These are phyloP conservation scores for Lota lota DNA, from an alignment of 2,113 vertebrate genomes.

Conservation along the genomic window DNA sequence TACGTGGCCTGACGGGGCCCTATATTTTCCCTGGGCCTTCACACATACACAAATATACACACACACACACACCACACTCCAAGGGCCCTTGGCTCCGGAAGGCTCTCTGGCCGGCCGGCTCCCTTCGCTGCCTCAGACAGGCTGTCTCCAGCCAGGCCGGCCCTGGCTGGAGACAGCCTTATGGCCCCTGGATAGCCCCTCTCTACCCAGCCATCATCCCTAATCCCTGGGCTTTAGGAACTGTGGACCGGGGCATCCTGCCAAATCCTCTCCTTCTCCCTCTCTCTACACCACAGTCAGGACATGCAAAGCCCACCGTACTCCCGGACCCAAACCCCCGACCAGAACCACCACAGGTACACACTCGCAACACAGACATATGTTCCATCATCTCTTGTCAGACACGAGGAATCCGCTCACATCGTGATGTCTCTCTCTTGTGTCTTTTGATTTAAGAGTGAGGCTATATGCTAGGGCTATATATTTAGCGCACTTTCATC, in stretches of 20 bases:
- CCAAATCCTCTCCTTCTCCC: conserved; percentile 54
- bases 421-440: too few relatives aligned
- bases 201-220: conserved; percentile 65
- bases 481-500: conserved; percentile 10
- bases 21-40: conserved; percentile 9
- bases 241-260: conserved; percentile 59
- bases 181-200: conserved; percentile 67
- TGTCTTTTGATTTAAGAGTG: too few relatives aligned
- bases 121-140: conserved; percentile 62
- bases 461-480: too few relatives aligned
- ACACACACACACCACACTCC: conserved; percentile 3
- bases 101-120: conserved; percentile 35
- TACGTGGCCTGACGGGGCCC: not conserved
- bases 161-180: conserved; percentile 53
- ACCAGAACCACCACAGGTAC: conserved; percentile 33
- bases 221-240: conserved; percentile 69
- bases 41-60: conserved; percentile 6
- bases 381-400: too few relatives aligned
- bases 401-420: too few relatives aligned
- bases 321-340: conserved; percentile 30
- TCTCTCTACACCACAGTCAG: conserved; percentile 51
- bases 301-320: conserved; percentile 51
- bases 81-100: conserved; percentile 54
- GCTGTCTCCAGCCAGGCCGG: conserved; percentile 62
- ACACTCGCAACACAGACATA: not conserved